Percentiles rank a stretch among this genome's conserved stretches.
Evolutionary conservation across 2,888 invertebrate species (phyloP).

Genomic region (Trachelus stipa): DNA sequence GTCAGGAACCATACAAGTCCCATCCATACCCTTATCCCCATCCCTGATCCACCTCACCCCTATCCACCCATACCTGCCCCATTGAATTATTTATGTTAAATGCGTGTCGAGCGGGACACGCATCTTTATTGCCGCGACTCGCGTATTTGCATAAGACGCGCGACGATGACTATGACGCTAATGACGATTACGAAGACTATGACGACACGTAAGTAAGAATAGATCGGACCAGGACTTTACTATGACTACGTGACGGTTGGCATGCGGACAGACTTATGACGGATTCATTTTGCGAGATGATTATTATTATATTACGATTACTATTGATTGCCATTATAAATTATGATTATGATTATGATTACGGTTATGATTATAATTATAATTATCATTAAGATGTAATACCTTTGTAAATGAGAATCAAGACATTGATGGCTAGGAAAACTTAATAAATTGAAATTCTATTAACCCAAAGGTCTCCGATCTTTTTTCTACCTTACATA

Average conservation of each 20-base stretch:
- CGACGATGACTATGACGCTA: not conserved
- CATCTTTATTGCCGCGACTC: not conserved
- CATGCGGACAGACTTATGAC: not conserved
- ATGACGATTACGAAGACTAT: constrained; percentile 1
- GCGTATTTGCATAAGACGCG: not conserved
- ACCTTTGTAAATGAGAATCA: constrained; percentile 64
- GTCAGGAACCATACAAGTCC: constrained; percentile 36
- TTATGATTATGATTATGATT: constrained; percentile 39
- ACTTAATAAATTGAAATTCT: constrained; percentile 64
- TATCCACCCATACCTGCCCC: not conserved
- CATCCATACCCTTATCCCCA: not conserved
- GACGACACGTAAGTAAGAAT: not conserved
- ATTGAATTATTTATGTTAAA: not conserved
- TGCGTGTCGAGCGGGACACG: not conserved
- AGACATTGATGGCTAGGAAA: constrained; percentile 61
- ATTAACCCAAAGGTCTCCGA: constrained; percentile 51
- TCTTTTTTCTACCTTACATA: not conserved
- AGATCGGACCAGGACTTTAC: not conserved
- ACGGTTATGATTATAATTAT: constrained; percentile 42
- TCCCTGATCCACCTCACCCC: not conserved
- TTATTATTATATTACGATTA: constrained; percentile 39
- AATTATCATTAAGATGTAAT: constrained; percentile 45
- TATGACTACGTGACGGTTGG: not conserved
- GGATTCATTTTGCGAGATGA: constrained; percentile 3
- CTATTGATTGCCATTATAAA: constrained; percentile 35